Evolutionary conservation across 2,888 invertebrate genomes (phyloP).

Genomic region (Andrena haemorrhoa): DNA sequence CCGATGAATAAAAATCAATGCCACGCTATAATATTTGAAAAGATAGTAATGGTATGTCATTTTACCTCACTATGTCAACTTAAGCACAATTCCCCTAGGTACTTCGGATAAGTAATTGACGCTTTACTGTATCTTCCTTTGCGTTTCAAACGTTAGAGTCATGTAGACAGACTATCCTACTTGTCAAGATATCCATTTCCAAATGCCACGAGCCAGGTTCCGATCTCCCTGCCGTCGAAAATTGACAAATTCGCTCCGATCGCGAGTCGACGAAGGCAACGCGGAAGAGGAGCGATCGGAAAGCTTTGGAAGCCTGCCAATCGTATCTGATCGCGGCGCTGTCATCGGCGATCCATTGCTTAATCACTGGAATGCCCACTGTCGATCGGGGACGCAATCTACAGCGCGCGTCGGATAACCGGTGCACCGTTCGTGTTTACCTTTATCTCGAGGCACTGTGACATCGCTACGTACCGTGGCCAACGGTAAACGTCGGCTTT

Average conservation of each 20-base stretch:
- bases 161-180: too few relatives aligned
- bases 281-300: conserved; percentile 8
- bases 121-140: too few relatives aligned
- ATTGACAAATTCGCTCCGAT: background rate
- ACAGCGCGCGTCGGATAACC: background rate
- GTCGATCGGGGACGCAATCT: conserved; percentile 4
- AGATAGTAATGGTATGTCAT: too few relatives aligned
- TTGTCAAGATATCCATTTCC: background rate
- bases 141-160: too few relatives aligned
- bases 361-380: background rate
- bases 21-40: too few relatives aligned
- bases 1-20: too few relatives aligned
- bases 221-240: background rate
- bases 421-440: conserved; percentile 15
- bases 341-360: conserved; percentile 28
- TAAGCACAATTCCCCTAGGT: too few relatives aligned
- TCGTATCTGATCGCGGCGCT: conserved; percentile 15
- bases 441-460: background rate
- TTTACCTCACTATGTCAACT: too few relatives aligned
- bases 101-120: too few relatives aligned
- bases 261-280: background rate
- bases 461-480: background rate
- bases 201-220: background rate
- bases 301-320: conserved; percentile 1
- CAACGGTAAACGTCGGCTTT: conserved; percentile 5